A percentile compares a stretch with the other conserved stretches of the same genome.
These are phyloP conservation scores for Aphidius gifuensis DNA, from an alignment of 1,140 invertebrate species.

Conservation along the genomic window DNA sequence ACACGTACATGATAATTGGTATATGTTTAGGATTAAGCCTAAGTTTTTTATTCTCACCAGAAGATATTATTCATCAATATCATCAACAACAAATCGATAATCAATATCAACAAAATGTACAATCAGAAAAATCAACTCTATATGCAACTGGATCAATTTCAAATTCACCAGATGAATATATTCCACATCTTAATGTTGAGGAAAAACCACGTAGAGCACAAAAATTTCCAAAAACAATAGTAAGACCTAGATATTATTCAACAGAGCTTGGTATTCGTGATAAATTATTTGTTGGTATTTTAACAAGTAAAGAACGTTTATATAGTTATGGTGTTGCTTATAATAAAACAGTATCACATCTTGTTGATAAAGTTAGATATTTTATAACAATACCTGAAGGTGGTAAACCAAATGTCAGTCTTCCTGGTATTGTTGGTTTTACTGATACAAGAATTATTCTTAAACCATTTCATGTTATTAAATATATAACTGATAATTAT, in stretches of 20 bases:
- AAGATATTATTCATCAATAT: slow-evolving; percentile 34
- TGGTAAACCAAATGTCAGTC: slow-evolving; percentile 65
- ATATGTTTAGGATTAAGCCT: slow-evolving; percentile 48
- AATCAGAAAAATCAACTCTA: slow-evolving; percentile 26
- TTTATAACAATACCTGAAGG: slow-evolving; percentile 70
- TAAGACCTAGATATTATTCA: slow-evolving; percentile 85
- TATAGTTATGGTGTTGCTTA: slow-evolving; percentile 69
- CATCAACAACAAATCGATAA: slow-evolving; percentile 18
- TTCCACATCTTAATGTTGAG: slow-evolving; percentile 58
- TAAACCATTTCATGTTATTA: slow-evolving; percentile 79
- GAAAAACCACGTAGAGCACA: slow-evolving; percentile 55
- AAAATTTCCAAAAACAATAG: slow-evolving; percentile 56
- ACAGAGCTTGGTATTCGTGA: slow-evolving; percentile 88
- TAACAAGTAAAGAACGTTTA: slow-evolving; percentile 71
- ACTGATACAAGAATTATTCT: slow-evolving; percentile 72
- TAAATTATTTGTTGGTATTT: slow-evolving; percentile 81
- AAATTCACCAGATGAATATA: slow-evolving; percentile 54
- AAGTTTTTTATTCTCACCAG: slow-evolving; percentile 44
- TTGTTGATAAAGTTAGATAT: slow-evolving; percentile 75
- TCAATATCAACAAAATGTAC: slow-evolving; percentile 28
- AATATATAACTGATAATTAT: slow-evolving; percentile 87
- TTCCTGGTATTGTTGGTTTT: slow-evolving; percentile 78
- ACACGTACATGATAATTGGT: slow-evolving; percentile 48
- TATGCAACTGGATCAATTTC: slow-evolving; percentile 23
- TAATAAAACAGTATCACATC: slow-evolving; percentile 75